Conservation (phyloP, 2,888 invertebrate genomes). For the Quadriops clusia region DNA sequence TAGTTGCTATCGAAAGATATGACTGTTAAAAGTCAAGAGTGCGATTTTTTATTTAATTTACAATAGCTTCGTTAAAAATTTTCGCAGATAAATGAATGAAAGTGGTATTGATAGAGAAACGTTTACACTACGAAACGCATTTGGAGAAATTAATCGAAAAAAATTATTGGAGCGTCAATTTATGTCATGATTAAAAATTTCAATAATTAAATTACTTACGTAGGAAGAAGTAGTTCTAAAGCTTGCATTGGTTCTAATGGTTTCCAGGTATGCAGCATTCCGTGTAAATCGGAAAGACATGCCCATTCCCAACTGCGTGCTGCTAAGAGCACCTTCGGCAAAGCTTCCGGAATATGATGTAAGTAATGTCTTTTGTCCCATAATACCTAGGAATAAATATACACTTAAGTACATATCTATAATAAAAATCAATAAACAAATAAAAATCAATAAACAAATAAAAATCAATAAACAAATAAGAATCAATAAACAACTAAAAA, state of each 20-base stretch:
- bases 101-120: too few species aligned
- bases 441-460: not conserved
- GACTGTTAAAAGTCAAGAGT: too few species aligned
- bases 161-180: too few species aligned
- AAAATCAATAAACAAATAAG: constrained; percentile 2
- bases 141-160: too few species aligned
- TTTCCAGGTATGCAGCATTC: constrained; percentile 79
- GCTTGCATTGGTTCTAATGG: constrained; percentile 79
- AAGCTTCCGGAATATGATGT: constrained; percentile 67
- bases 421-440: not conserved
- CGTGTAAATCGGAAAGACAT: constrained; percentile 74
- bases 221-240: constrained; percentile 82
- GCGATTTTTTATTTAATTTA: too few species aligned
- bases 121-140: too few species aligned
- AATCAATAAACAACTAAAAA: constrained; percentile 1
- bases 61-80: too few species aligned
- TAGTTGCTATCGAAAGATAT: too few species aligned
- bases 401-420: not conserved
- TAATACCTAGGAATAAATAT: constrained; percentile 49
- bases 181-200: too few species aligned
- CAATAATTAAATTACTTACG: too few species aligned
- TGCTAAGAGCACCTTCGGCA: constrained; percentile 76
- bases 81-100: too few species aligned
- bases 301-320: constrained; percentile 89
- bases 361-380: constrained; percentile 93